phyloP scores from a whole-genome alignment of 2,113 vertebrate species.

The Lethenteron reissneri region DNA sequence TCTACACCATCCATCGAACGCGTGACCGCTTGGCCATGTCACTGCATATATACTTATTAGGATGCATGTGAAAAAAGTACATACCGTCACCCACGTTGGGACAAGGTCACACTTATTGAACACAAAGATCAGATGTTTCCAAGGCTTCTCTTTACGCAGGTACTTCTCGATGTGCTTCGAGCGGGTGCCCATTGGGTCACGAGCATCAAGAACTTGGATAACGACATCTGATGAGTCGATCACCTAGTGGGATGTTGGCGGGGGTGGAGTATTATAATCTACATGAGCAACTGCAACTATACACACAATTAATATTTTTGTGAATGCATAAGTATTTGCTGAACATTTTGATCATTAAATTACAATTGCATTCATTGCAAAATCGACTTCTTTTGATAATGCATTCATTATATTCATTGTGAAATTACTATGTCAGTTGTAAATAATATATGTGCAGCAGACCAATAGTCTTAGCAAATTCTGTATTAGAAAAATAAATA shows the following conservation, averaged over 20 bases:
- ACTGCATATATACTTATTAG: too few relatives aligned
- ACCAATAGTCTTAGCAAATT: too few relatives aligned
- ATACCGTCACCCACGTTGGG: slow-evolving; percentile 86
- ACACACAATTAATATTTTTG: neutral
- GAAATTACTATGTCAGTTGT: too few relatives aligned
- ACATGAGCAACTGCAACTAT: neutral
- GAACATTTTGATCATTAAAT: neutral
- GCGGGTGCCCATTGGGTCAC: slow-evolving; percentile 82
- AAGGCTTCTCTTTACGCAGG: slow-evolving; percentile 81
- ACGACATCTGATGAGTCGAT: slow-evolving; percentile 90
- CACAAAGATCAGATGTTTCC: slow-evolving; percentile 94
- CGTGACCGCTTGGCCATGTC: too few relatives aligned
- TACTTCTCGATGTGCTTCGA: slow-evolving; percentile 69
- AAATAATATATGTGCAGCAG: too few relatives aligned
- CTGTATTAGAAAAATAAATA: too few relatives aligned
- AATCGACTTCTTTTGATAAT: neutral
- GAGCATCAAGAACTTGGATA: slow-evolving; percentile 87
- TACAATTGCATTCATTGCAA: neutral
- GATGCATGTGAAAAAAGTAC: slow-evolving; percentile 12
- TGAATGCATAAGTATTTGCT: neutral
- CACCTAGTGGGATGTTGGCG: slow-evolving; percentile 27
- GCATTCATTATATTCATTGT: too few relatives aligned
- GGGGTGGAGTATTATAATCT: too few relatives aligned
- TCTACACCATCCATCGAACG: too few relatives aligned
- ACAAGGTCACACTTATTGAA: slow-evolving; percentile 94